A percentile compares a stretch with the other conserved stretches of the same genome.
Evolutionary conservation across 2,113 vertebrate genomes (phyloP).

Genomic region (Passerina amoena): DNA sequence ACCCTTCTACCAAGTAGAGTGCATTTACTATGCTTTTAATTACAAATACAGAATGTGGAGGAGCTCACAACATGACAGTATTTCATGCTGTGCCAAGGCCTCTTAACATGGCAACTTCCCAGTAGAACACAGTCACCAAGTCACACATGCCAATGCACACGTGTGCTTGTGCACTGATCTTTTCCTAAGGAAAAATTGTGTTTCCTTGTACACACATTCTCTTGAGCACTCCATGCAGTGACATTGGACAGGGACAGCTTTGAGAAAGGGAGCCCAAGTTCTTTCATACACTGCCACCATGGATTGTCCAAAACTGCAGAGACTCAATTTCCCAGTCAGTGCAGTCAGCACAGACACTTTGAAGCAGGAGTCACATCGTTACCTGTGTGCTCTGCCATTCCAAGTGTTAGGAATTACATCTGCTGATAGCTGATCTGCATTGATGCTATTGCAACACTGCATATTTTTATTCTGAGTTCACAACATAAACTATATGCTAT

Average conservation of each 20-base stretch:
- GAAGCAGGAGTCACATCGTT: background rate
- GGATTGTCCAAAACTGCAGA: background rate
- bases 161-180: fast-evolving
- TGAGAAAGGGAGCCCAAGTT: background rate
- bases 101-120: background rate
- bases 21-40: background rate
- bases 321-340: background rate
- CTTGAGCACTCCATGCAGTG: background rate
- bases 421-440: background rate
- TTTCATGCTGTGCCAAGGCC: background rate
- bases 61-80: background rate
- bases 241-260: background rate
- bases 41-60: background rate
- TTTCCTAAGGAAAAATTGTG: background rate
- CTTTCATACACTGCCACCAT: background rate
- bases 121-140: background rate
- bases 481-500: background rate
- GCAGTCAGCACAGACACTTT: background rate
- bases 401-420: background rate
- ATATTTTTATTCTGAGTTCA: background rate
- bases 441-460: background rate
- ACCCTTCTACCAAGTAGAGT: background rate
- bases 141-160: background rate
- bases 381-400: background rate
- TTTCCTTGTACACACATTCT: background rate